Evolutionary conservation across 2,113 vertebrate species (phyloP), one percentile per base, ranked within the genome.

Genomic region (Ardeotis arabs): DNA sequence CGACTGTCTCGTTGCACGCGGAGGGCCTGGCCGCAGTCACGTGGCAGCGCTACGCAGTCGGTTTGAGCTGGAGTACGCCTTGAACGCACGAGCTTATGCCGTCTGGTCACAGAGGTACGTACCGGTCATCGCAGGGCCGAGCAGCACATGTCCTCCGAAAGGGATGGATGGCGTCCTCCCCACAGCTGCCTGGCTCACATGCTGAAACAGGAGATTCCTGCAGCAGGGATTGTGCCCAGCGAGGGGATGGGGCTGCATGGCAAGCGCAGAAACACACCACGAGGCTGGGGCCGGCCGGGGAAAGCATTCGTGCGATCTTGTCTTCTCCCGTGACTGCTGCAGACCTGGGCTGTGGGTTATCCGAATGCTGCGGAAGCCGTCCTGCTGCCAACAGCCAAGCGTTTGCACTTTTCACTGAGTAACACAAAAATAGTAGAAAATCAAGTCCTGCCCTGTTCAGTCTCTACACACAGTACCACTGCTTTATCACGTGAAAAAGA

Each of bases 1-100:
- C 0, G 99, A 99, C 96, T 99, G 99, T 25, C 98, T 99, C n/a
- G 93, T 94, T 1, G 98, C 97, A 1, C 98, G 98, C 0, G 98
- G 98, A 1, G 98, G 99, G 2, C 99, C 99, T 0, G 98, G 99
- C 7, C 98, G 99, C 31, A 99, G 99, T 85, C 99, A 99, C 2
- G 99, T 99, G 14, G 98, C 99, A 0, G 99, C 99, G 0, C 96
- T 99, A 27, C 98, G 99, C 10, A 98, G 98, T 2, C 98, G 99
- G 0, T 99, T 99, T 20, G 99, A 99, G 84, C 86, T 99, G 63
- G 99, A 99, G 79, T 99, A 99, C 1, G 99, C 99, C 13, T 81
- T 99, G 56, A 99, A 99, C 44, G 96, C 99, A 0, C 98, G 98
- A 1, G 98, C 99, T 8, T 98, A 97, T 1, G 95, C 98, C 6